phyloP scores from a whole-genome alignment of 2,797 vertebrate genomes.

The Pampus argenteus region DNA sequence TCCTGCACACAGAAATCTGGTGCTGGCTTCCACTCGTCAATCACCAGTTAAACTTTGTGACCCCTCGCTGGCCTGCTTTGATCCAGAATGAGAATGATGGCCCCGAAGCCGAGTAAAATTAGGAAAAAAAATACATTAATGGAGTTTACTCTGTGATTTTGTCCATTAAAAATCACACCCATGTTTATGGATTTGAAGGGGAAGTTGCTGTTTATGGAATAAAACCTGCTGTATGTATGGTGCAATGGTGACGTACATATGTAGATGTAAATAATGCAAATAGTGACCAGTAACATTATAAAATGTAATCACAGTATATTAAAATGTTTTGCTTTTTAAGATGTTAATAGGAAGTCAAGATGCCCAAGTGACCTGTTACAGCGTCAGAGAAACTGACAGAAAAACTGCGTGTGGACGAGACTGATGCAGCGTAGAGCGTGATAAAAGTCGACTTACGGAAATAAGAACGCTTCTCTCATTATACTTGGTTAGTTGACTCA shows the following conservation, averaged over 20 bases:
- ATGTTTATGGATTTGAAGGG: slow-evolving; percentile 40
- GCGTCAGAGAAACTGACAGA: too few species aligned
- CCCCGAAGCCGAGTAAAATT: slow-evolving; percentile 6
- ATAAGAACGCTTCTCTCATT: too few species aligned
- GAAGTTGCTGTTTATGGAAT: slow-evolving; percentile 52
- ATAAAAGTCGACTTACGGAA: too few species aligned
- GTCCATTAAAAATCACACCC: slow-evolving; percentile 44
- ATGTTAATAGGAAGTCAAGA: too few species aligned
- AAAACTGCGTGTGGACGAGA: too few species aligned
- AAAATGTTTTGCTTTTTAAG: too few species aligned
- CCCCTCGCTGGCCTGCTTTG: slow-evolving; percentile 21
- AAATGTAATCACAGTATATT: neutral
- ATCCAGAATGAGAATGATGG: slow-evolving; percentile 36
- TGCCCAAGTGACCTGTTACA: too few species aligned
- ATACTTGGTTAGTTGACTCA: too few species aligned
- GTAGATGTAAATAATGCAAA: slow-evolving; percentile 25
- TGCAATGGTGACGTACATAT: neutral
- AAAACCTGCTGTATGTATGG: slow-evolving; percentile 14
- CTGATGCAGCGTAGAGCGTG: too few species aligned
- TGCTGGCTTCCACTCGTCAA: slow-evolving; percentile 56
- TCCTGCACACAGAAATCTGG: slow-evolving; percentile 60
- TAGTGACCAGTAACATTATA: slow-evolving; percentile 12
- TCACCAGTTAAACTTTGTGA: slow-evolving; percentile 47
- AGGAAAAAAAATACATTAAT: slow-evolving; percentile 33
- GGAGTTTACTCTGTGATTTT: slow-evolving; percentile 49